A percentile compares a stretch with the other conserved stretches of the same genome.
Evolutionary conservation across 2,113 vertebrate species (phyloP).

Genomic region (Myiozetetes cayanensis): DNA sequence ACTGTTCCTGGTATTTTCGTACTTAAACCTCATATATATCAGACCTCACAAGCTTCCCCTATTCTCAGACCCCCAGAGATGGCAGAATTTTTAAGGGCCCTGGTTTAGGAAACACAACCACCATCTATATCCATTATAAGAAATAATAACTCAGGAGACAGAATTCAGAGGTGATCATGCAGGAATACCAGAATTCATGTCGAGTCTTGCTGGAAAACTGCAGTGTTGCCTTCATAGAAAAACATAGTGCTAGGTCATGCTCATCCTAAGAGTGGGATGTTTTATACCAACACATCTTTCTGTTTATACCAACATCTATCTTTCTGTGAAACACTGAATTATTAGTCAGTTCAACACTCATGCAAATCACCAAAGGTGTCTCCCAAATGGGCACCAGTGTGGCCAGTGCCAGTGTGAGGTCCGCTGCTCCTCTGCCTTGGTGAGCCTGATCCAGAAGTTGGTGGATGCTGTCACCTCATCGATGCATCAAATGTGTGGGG

Average conservation of each 20-base stretch:
- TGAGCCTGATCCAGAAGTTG: not conserved
- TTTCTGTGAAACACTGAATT: not conserved
- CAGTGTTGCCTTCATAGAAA: not conserved
- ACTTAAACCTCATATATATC: not conserved
- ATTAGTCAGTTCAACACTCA: not conserved
- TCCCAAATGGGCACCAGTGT: rapidly evolving
- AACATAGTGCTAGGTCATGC: no score
- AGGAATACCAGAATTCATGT: not conserved
- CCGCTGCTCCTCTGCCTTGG: not conserved
- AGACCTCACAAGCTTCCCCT: not conserved
- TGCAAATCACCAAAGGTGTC: not conserved
- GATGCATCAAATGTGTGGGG: not conserved
- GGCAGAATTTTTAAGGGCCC: not conserved
- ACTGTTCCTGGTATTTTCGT: not conserved
- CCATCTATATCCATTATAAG: not conserved
- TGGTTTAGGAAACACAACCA: not conserved
- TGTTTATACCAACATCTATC: not conserved
- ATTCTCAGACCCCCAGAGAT: not conserved
- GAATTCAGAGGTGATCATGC: not conserved
- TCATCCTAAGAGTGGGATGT: rapidly evolving
- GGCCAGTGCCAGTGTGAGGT: not conserved
- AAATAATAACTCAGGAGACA: not conserved
- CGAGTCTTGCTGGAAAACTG: not conserved
- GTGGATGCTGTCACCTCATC: not conserved
- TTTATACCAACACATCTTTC: not conserved